phyloP scores from a whole-genome alignment of 2,888 invertebrate genomes.

The Drosophila neonasuta region DNA sequence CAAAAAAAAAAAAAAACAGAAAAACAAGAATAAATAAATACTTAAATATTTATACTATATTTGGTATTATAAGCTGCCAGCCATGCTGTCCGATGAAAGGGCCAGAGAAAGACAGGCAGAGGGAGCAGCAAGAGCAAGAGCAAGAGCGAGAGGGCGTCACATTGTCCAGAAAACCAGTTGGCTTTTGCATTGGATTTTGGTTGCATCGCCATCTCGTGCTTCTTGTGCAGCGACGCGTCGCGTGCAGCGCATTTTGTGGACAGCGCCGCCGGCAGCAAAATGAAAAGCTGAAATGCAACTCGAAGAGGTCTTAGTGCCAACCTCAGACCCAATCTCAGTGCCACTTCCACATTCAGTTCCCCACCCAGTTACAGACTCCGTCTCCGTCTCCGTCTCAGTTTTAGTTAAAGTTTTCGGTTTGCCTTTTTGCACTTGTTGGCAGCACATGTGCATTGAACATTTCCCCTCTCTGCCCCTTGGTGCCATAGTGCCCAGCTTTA shows the following conservation, averaged over 20 bases:
- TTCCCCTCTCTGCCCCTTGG: not conserved
- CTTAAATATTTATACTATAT: constrained; percentile 26
- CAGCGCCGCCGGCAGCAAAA: constrained; percentile 63
- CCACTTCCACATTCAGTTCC: constrained; percentile 1
- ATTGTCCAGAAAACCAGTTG: constrained; percentile 66
- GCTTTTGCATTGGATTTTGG: constrained; percentile 30
- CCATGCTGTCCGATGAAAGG: constrained; percentile 12
- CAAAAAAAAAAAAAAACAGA: not conserved
- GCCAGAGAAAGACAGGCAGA: not conserved
- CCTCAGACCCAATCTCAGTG: constrained; percentile 11
- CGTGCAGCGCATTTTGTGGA: constrained; percentile 59
- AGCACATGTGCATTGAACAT: constrained; percentile 40
- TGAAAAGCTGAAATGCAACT: constrained; percentile 63
- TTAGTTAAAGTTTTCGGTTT: constrained; percentile 41
- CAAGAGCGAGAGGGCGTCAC: constrained; percentile 20
- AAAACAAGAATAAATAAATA: constrained; percentile 17
- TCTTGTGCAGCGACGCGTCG: constrained; percentile 32
- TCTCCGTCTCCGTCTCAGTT: constrained; percentile 17
- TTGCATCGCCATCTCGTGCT: constrained; percentile 48
- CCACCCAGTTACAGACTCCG: not conserved
- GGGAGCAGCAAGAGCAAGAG: not conserved
- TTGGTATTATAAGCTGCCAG: constrained; percentile 12
- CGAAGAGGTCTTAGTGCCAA: constrained; percentile 20
- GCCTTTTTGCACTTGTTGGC: constrained; percentile 51
- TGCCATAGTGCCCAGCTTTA: constrained; percentile 11